These are phyloP conservation scores for Protaetia brevitarsis DNA, from an alignment of 1,140 invertebrate species.

Conservation along the genomic window DNA sequence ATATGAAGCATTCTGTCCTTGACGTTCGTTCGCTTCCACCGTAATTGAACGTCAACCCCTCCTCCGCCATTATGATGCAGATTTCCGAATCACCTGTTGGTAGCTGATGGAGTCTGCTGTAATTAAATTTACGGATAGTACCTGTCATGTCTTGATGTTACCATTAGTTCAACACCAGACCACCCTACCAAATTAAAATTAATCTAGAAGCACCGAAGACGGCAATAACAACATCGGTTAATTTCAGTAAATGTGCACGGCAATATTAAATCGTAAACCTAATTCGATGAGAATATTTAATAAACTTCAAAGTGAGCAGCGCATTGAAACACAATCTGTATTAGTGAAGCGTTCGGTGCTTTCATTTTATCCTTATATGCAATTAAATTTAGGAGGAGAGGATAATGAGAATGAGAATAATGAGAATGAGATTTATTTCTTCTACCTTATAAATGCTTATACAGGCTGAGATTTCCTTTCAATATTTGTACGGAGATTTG, in stretches of 20 bases:
- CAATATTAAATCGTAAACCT: too few relatives aligned
- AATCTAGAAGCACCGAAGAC: neutral
- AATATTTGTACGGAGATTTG: too few relatives aligned
- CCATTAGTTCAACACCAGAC: slow-evolving; percentile 8
- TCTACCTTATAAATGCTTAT: too few relatives aligned
- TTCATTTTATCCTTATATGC: too few relatives aligned
- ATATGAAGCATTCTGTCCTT: slow-evolving; percentile 10
- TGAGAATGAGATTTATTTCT: too few relatives aligned
- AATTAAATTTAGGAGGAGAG: too few relatives aligned
- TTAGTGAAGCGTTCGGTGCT: too few relatives aligned
- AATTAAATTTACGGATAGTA: slow-evolving; percentile 13
- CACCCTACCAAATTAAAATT: neutral
- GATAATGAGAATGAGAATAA: too few relatives aligned
- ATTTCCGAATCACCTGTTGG: slow-evolving; percentile 16
- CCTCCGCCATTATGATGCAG: slow-evolving; percentile 10
- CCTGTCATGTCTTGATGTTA: slow-evolving; percentile 6
- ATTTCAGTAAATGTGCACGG: neutral
- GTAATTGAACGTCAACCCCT: slow-evolving; percentile 16
- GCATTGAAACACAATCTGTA: too few relatives aligned
- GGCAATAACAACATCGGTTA: neutral
- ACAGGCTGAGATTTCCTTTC: too few relatives aligned
- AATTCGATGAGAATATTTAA: too few relatives aligned
- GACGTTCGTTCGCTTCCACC: slow-evolving; percentile 2
- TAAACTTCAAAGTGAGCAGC: too few relatives aligned
- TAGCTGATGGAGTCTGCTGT: neutral